Conservation (phyloP, 2,797 vertebrate species). For the Hippocampus kuda region DNA sequence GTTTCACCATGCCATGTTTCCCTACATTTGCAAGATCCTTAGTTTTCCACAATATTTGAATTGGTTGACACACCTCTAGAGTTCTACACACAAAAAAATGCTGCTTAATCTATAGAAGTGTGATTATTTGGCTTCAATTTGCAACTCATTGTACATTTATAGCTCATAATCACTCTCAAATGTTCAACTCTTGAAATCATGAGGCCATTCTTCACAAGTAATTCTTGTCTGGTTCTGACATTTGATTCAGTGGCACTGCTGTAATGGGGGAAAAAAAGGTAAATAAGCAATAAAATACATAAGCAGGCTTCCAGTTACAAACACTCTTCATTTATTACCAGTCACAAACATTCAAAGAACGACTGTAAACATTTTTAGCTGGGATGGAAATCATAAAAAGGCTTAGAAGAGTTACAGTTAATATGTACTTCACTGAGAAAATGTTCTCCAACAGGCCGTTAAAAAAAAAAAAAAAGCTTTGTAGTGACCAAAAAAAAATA, state of each 20-base stretch:
- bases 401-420: not conserved
- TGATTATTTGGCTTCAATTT: no score
- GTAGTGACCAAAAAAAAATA: not conserved
- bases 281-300: not conserved
- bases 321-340: slow-evolving; percentile 2
- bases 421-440: not conserved
- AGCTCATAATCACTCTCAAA: not conserved
- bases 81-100: no score
- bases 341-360: not conserved
- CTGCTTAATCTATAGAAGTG: no score
- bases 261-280: not conserved
- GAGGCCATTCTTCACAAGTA: not conserved
- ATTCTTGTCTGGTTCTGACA: not conserved
- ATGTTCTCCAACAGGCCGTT: not conserved
- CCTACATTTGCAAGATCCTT: no score
- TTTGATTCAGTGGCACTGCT: slow-evolving; percentile 1
- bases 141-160: not conserved
- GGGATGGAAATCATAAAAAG: not conserved
- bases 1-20: no score
- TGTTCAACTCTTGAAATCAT: not conserved
- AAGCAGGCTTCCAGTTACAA: not conserved
- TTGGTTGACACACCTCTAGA: no score
- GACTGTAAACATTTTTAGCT: not conserved
- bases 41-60: no score
- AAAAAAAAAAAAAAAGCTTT: not conserved